These are phyloP conservation scores for Pandion haliaetus DNA, from an alignment of 2,113 vertebrate genomes.

Conservation along the genomic window DNA sequence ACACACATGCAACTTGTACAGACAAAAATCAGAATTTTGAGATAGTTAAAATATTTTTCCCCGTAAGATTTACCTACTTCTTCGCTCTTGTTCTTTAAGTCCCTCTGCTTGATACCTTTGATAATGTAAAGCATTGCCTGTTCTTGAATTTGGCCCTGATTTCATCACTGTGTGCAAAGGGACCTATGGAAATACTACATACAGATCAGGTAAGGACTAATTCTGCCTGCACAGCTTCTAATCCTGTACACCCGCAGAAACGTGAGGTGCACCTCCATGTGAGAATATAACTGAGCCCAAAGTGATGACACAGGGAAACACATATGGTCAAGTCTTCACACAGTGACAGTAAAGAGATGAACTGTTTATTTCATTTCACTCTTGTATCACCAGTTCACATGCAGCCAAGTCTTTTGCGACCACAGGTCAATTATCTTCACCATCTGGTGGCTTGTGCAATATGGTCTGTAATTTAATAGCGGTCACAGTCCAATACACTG, in stretches of 20 bases:
- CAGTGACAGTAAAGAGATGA: background rate
- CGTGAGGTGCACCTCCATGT: accelerated
- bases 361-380: background rate
- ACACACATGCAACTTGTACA: accelerated
- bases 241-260: background rate
- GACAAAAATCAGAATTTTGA: background rate
- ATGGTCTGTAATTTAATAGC: background rate
- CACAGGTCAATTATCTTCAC: background rate
- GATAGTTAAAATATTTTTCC: background rate
- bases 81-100: background rate
- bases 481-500: background rate
- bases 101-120: background rate
- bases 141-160: background rate
- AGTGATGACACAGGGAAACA: background rate
- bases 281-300: background rate
- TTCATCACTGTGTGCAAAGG: background rate
- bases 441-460: background rate
- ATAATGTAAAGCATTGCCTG: background rate
- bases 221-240: background rate
- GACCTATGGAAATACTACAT: background rate
- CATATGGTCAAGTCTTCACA: background rate
- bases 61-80: background rate
- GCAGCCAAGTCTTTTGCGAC: background rate
- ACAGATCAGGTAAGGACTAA: background rate
- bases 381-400: background rate